phyloP scores from a whole-genome alignment of 2,888 invertebrate genomes.

The Lycocerus yunnanus region DNA sequence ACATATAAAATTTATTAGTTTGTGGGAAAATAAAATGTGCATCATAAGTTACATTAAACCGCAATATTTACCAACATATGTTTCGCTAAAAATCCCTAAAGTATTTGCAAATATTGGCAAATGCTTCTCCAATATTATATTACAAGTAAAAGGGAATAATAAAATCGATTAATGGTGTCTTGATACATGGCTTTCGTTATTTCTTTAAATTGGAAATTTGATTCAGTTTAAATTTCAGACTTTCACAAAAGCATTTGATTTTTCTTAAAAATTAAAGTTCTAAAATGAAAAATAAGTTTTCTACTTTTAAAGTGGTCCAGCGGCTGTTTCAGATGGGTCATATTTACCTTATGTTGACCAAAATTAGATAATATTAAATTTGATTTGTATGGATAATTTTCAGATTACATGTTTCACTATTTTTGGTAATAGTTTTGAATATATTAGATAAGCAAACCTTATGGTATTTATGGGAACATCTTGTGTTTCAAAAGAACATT shows the following conservation, averaged over 20 bases:
- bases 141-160: conserved; percentile 41
- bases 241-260: not conserved
- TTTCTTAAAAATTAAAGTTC: not conserved
- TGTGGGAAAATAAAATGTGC: conserved; percentile 24
- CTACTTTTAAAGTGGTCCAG: no score
- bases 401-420: no score
- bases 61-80: conserved; percentile 43
- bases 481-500: no score
- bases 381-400: no score
- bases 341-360: no score
- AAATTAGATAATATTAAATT: no score
- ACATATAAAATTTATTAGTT: not conserved
- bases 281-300: no score
- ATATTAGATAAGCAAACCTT: no score
- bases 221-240: not conserved
- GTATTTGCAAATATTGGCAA: conserved; percentile 50
- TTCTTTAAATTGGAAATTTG: not conserved
- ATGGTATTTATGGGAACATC: no score
- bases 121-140: conserved; percentile 45
- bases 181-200: conserved; percentile 1
- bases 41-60: conserved; percentile 22
- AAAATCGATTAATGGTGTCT: conserved; percentile 16
- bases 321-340: no score
- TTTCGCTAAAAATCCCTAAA: conserved; percentile 42
- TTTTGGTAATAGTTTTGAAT: no score